Conservation (phyloP, 2,113 vertebrate species). For the Otocyon megalotis region DNA sequence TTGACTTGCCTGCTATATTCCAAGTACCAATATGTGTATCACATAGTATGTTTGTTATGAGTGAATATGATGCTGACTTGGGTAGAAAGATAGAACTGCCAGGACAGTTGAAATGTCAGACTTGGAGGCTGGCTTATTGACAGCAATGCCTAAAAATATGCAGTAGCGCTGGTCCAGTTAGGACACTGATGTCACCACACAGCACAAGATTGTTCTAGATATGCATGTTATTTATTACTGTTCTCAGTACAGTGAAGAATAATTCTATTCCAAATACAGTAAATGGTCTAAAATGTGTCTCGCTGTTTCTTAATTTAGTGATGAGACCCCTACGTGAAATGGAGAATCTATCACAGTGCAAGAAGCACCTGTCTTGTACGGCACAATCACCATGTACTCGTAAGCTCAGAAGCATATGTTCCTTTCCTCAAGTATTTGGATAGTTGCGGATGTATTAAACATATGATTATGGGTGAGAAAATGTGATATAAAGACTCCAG, state of each 20-base stretch:
- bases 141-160: fast-evolving
- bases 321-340: not conserved
- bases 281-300: not conserved
- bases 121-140: fast-evolving
- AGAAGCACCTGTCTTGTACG: not conserved
- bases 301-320: not conserved
- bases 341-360: fast-evolving
- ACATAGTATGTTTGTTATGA: fast-evolving
- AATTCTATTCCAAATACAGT: not conserved
- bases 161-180: fast-evolving
- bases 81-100: fast-evolving
- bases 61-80: fast-evolving
- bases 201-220: not conserved
- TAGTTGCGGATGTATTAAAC: not conserved
- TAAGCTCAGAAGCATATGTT: too few species aligned
- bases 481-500: not conserved
- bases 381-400: fast-evolving
- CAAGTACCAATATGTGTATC: fast-evolving
- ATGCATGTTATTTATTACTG: fast-evolving
- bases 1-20: not conserved
- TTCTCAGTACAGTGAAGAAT: not conserved
- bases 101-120: fast-evolving
- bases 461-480: not conserved
- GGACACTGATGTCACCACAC: fast-evolving
- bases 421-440: not conserved